Percentiles rank a stretch among this genome's conserved stretches.
phyloP scores from a whole-genome alignment of 1,140 invertebrate genomes.

The Hormaphis cornu region DNA sequence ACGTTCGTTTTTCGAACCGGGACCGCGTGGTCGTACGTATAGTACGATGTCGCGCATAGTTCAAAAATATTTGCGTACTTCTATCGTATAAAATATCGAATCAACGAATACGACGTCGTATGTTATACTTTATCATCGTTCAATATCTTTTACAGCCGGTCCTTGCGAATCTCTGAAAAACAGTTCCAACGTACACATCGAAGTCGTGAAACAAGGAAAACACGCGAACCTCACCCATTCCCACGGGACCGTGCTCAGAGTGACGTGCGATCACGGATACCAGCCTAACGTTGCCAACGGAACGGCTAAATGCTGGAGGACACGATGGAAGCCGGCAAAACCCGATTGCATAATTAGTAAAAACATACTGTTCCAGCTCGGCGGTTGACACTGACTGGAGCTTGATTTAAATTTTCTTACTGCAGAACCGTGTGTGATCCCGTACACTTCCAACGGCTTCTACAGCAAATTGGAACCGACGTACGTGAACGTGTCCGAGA shows the following conservation, averaged over 20 bases:
- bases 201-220: slow-evolving; percentile 54
- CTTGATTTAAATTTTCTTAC: not conserved
- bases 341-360: slow-evolving; percentile 66
- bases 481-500: slow-evolving; percentile 39
- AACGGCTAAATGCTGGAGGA: slow-evolving; percentile 65
- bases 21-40: too few relatives aligned
- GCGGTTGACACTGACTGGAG: not conserved
- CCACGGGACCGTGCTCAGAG: slow-evolving; percentile 38
- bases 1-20: too few relatives aligned
- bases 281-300: slow-evolving; percentile 61
- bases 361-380: slow-evolving; percentile 39
- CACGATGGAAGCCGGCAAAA: slow-evolving; percentile 69
- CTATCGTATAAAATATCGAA: too few relatives aligned
- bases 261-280: slow-evolving; percentile 60
- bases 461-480: slow-evolving; percentile 37
- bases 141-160: slow-evolving; percentile 23
- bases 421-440: slow-evolving; percentile 58
- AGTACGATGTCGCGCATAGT: too few relatives aligned
- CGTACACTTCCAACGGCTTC: slow-evolving; percentile 51
- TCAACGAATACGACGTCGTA: too few relatives aligned
- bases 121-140: too few relatives aligned
- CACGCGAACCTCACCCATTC: slow-evolving; percentile 52
- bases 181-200: slow-evolving; percentile 55
- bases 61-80: too few relatives aligned
- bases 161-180: slow-evolving; percentile 51